Conservation (phyloP, 2,113 vertebrate species). For the Platycercus adscitus region DNA sequence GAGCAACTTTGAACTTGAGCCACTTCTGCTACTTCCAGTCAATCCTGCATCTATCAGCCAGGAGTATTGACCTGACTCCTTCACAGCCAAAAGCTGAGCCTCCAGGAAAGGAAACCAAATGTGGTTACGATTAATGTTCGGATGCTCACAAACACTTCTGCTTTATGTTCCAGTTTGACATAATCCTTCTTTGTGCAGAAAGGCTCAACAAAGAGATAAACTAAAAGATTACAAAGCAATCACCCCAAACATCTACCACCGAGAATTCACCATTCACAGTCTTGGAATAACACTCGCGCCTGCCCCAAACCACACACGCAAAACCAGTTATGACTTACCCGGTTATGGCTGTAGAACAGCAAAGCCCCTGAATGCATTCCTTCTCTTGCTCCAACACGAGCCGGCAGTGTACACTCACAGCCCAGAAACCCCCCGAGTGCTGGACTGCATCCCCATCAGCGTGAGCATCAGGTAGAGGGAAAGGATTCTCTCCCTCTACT, state of each 20-base stretch:
- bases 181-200: background rate
- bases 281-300: background rate
- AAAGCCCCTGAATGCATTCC: slow-evolving; percentile 94
- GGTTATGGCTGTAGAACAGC: slow-evolving; percentile 96
- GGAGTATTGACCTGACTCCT: background rate
- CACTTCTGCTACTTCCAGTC: background rate
- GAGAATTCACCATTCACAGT: background rate
- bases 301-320: background rate
- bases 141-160: background rate
- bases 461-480: too few species aligned
- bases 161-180: background rate
- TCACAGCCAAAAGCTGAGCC: background rate
- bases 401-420: background rate
- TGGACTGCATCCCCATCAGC: too few species aligned
- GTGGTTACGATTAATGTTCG: background rate
- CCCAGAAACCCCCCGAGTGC: background rate
- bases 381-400: background rate
- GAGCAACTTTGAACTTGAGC: background rate
- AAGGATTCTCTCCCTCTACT: background rate
- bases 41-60: background rate
- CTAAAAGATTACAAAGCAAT: background rate
- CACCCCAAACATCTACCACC: background rate
- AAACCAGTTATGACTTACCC: slow-evolving; percentile 73
- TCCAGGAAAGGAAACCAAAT: background rate
- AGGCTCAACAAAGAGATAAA: background rate